Evolutionary conservation across 2,113 vertebrate species (phyloP).

Genomic region (Zosterops borbonicus): DNA sequence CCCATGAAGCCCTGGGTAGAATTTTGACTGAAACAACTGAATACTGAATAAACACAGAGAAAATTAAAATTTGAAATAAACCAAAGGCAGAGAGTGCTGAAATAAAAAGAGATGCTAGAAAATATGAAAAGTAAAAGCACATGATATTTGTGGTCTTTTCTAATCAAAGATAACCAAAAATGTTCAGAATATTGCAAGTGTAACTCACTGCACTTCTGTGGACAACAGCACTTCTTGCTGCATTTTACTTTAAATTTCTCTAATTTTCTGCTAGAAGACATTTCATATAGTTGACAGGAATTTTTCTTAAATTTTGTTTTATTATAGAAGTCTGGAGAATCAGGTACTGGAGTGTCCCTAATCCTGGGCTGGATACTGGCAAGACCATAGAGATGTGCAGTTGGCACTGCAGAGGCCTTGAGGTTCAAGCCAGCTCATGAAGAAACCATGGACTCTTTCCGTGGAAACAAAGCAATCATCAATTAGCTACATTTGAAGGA

Average conservation of each 20-base stretch:
- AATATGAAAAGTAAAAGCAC: neutral
- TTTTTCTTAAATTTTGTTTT: neutral
- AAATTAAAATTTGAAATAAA: neutral
- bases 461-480: neutral
- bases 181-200: neutral
- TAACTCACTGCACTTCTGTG: neutral
- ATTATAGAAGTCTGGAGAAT: neutral
- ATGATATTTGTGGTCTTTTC: neutral
- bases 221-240: neutral
- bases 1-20: neutral
- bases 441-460: neutral
- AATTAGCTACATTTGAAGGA: neutral
- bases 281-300: neutral
- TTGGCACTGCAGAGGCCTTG: neutral
- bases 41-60: neutral
- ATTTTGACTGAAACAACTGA: neutral
- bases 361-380: neutral
- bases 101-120: neutral
- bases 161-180: neutral
- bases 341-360: neutral
- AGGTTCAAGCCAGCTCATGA: neutral
- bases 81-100: neutral
- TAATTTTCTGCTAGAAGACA: neutral
- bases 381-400: neutral
- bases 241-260: neutral